Conservation (phyloP, 2,113 vertebrate genomes). For the Bettongia penicillata region DNA sequence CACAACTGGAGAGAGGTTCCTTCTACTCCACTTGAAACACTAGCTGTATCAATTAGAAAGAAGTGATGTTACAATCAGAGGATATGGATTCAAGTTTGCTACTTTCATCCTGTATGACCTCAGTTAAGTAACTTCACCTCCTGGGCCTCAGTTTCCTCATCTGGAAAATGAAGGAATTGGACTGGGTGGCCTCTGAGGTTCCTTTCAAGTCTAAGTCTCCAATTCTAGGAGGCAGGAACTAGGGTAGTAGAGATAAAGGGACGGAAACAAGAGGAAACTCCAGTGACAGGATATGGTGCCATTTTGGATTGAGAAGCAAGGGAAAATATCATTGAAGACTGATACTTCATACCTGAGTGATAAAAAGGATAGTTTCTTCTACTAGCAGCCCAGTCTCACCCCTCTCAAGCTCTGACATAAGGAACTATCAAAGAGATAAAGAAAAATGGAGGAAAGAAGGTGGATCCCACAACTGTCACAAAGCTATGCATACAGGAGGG, state of each 20-base stretch:
- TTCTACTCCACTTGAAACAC: not conserved
- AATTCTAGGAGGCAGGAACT: not conserved
- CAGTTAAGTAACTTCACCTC: not conserved
- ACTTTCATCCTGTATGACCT: not conserved
- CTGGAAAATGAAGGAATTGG: not conserved
- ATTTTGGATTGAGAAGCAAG: not conserved
- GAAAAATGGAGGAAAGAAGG: not conserved
- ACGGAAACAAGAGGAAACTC: not conserved
- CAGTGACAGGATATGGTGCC: not conserved
- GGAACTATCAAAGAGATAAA: not conserved
- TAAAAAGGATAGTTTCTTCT: not conserved
- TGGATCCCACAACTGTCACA: not conserved
- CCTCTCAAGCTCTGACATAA: not conserved
- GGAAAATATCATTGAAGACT: not conserved
- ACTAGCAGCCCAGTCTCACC: not conserved
- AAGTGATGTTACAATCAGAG: not conserved
- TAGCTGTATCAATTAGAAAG: not conserved
- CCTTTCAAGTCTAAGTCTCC: not conserved
- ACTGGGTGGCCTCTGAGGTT: not conserved
- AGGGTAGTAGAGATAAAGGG: not conserved
- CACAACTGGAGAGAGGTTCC: not conserved
- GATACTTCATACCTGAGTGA: not conserved
- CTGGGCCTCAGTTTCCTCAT: not conserved
- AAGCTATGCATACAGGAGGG: not conserved
- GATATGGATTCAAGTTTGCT: not conserved